phyloP scores from a whole-genome alignment of 1,140 invertebrate genomes.

The Argopecten irradians region DNA sequence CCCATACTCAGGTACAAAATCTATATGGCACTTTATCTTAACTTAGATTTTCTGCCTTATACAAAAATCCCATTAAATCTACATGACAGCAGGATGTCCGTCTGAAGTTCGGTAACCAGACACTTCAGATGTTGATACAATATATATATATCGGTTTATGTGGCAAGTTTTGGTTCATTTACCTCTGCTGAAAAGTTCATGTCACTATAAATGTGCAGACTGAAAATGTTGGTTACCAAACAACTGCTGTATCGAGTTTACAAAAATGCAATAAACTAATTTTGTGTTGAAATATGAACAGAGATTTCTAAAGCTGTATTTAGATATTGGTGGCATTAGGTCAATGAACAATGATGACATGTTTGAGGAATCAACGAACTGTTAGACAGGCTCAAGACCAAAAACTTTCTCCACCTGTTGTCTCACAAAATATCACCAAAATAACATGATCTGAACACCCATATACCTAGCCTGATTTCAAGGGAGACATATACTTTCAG shows the following conservation, averaged over 20 bases:
- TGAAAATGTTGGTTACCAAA: background rate
- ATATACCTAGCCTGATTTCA: too few species aligned
- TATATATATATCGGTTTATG: background rate
- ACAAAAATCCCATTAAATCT: too few species aligned
- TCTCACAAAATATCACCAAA: too few species aligned
- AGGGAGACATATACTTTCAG: too few species aligned
- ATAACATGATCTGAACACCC: too few species aligned
- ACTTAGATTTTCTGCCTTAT: too few species aligned
- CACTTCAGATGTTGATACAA: background rate
- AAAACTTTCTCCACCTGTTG: too few species aligned
- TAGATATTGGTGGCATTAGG: background rate
- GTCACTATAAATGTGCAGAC: background rate
- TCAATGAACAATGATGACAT: too few species aligned
- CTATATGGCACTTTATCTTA: too few species aligned
- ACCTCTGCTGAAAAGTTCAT: background rate
- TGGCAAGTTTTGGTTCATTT: background rate
- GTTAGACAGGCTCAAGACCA: too few species aligned
- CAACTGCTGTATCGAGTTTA: background rate
- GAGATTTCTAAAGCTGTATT: background rate
- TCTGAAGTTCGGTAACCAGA: background rate
- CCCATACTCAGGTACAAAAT: too few species aligned
- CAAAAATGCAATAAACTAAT: conserved; percentile 2
- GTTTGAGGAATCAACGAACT: too few species aligned
- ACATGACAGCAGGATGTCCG: background rate
- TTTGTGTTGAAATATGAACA: background rate